phyloP scores from a whole-genome alignment of 2,113 vertebrate species.

The Plecturocebus donacophilus region DNA sequence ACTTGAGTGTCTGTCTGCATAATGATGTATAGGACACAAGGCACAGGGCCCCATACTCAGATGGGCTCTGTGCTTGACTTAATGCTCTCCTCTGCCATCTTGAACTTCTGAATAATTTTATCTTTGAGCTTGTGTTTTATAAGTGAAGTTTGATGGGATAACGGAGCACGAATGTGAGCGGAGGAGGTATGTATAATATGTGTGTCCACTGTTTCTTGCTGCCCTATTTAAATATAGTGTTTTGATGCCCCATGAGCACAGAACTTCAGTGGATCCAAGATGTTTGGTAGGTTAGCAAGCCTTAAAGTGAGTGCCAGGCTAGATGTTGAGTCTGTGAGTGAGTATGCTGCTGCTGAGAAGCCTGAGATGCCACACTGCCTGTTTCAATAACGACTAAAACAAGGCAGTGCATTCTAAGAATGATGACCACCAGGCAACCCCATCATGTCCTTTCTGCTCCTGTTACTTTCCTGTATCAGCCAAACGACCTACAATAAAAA shows the following conservation, averaged over 20 bases:
- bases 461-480: background rate
- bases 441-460: background rate
- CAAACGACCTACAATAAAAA: background rate
- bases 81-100: background rate
- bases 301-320: background rate
- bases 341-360: background rate
- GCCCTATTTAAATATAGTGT: background rate
- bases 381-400: background rate
- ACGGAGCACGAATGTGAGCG: background rate
- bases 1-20: background rate
- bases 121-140: background rate
- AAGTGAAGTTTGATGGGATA: background rate
- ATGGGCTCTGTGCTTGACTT: background rate
- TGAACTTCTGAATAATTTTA: background rate
- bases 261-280: background rate
- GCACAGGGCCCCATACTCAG: background rate
- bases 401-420: background rate
- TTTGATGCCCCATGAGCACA: background rate
- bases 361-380: background rate
- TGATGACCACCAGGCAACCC: background rate
- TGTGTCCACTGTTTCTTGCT: background rate
- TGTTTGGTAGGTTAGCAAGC: background rate
- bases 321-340: background rate
- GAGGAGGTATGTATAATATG: background rate
- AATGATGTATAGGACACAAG: background rate